Base-by-base conservation (phyloP, 2,797 vertebrate species). In the Falco cherrug region DNA sequence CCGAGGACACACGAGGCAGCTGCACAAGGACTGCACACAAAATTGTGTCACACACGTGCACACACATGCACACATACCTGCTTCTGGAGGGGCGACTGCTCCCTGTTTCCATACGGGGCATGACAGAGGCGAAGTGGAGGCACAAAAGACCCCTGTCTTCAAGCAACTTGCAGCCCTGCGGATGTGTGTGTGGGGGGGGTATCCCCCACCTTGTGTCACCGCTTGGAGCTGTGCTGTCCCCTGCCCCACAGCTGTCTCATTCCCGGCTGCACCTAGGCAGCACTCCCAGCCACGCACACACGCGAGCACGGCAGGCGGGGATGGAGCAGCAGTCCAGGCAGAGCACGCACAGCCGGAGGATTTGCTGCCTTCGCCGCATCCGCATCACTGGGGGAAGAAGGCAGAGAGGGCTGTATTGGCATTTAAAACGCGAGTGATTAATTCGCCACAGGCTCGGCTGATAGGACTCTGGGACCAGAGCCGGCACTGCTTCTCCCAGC, bases 361-460 rank as follows among this genome's bases (percentile, higher is more conserved):
- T 94, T 84, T 91, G 96, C 95, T 76, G 95, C 95, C 81, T 96
- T 96, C 96, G 93, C 96, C 43, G 95, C 96, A 95, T 59, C 97
- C 70, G 96, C 97, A 96, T 97, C 97, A 92, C 96, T 68, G 87
- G 54, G 92, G 65, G 84, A 88, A 87, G 68, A 90, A 85, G 95
- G 96, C 90, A 93, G 87, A 95, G 91, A 87, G 91, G 93, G 92
- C 87, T 86, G 87, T 92, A 69, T 87, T 93, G 97, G 92, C 91
- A 96, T 95, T 93, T 94, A 95, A 92, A 90, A 91, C 21, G 81
- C 89, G 2, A 74, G 86, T 75, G 57, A 90, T 94, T 68, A 75
- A 91, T 96, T 93, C 82, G n/a, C 90, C 95, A 73, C 91, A 6
- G 81, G 86, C 93, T 95, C 26, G 18, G 76, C 91, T 90, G 86